phyloP scores from a whole-genome alignment of 2,113 vertebrate genomes.

The Amphiprion ocellaris region DNA sequence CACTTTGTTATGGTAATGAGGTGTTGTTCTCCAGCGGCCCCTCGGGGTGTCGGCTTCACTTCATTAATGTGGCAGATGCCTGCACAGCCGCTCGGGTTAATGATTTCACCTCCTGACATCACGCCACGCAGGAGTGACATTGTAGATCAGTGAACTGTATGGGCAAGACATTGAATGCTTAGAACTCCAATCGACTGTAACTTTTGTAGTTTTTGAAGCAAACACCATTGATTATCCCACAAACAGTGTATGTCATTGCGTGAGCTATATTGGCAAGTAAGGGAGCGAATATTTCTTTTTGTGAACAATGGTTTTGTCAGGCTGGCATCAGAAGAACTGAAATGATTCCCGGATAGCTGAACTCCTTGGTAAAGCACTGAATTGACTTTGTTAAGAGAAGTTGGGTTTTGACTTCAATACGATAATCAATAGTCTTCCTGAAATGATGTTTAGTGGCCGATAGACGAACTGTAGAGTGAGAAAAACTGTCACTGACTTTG shows the following conservation, averaged over 20 bases:
- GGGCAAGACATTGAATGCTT: not conserved
- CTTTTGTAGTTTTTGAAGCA: no score
- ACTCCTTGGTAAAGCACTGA: no score
- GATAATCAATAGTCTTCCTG: no score
- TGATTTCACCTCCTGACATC: conserved; percentile 47
- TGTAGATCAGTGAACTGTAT: not conserved
- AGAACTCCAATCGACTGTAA: no score
- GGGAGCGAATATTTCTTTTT: no score
- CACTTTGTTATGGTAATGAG: conserved; percentile 53
- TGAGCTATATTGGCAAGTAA: no score
- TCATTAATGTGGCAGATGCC: conserved; percentile 64
- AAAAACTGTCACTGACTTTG: not conserved
- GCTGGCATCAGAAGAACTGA: no score
- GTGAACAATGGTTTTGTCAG: no score
- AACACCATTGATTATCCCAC: no score
- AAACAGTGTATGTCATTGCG: no score
- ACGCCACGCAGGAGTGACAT: not conserved
- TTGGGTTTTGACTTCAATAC: not conserved
- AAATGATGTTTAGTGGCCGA: no score
- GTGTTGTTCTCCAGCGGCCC: conserved; percentile 27
- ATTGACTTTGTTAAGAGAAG: not conserved
- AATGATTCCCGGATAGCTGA: no score
- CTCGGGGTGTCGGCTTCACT: conserved; percentile 17
- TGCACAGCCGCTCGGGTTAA: conserved; percentile 37
- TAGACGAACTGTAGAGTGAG: not conserved